Evolutionary conservation across 1,140 invertebrate genomes (phyloP), one percentile per base, ranked within the genome.

Genomic region (Zaprionus africanus): DNA sequence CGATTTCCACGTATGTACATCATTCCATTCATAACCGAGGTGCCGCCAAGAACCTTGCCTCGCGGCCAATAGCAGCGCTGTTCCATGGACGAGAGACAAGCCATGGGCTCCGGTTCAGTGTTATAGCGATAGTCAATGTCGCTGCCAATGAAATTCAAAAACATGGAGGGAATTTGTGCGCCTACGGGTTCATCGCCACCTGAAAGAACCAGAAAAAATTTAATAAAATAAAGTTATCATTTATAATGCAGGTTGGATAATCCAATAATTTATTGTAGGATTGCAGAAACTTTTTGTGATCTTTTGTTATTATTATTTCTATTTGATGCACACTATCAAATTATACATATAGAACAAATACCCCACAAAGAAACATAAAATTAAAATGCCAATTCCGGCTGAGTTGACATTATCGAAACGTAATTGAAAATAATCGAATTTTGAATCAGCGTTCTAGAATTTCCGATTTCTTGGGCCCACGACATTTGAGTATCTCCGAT

Each of bases 1-100:
- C 96, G 95, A 81, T 98, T 97, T 2, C 98, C 98, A 57, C 98
- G 94, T 67, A 99, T 98, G 92, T 99, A 99, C 93, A 98, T 98
- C 98, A 99, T 99, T 2, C 98, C 98, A 92, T 99, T 99, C 93
- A 99, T 95, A 0, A 98, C 97, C 28, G 97, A 98, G 1, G 97
- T 98, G 2, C 98, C 98, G 19, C 98, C 98, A 2, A 98, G 92
- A 0, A 97, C 96, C 93, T 98, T 98, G 86, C 97, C 97, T 88
- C 96, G 94, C 0, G 97, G 96, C 97, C 97, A 97, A 81, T 95
- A 96, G 91, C 96, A 97, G 64, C 95, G 94, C 66, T 95, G 94
- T 34, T 96, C 95, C 7, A 94, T 94, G 66, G 97, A 95, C 1
- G 95, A 96, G 17, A 97, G 94, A 86, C 97, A 98, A 1, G 97